These are phyloP conservation scores for Omphaloscelis lunosa DNA, from an alignment of 2,888 invertebrate genomes.

Conservation along the genomic window DNA sequence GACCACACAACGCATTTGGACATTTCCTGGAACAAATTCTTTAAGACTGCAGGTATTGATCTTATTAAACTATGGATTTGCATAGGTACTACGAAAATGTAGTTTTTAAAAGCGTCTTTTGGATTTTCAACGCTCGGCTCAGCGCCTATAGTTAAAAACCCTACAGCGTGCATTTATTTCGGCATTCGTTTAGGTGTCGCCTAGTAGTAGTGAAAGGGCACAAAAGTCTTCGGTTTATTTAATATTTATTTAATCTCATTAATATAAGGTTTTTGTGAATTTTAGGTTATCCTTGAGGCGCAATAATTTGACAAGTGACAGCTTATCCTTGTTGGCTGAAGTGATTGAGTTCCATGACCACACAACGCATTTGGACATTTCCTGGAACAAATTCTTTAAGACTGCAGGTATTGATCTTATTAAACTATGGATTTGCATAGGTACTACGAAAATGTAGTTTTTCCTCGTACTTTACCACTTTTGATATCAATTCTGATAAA, in stretches of 20 bases:
- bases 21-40: constrained; percentile 46
- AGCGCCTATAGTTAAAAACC: not conserved
- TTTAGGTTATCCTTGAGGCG: constrained; percentile 34
- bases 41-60: constrained; percentile 7
- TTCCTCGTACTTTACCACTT: too few species aligned
- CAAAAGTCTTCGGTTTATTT: not conserved
- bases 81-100: not conserved
- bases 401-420: constrained; percentile 9
- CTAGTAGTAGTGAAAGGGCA: not conserved
- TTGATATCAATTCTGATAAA: not conserved
- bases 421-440: not conserved
- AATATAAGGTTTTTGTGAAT: not conserved
- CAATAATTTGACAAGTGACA: constrained; percentile 35
- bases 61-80: not conserved
- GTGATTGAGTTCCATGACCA: constrained; percentile 23
- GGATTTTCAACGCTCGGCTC: not conserved
- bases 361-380: constrained; percentile 39
- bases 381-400: constrained; percentile 39
- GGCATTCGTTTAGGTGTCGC: not conserved
- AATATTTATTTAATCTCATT: not conserved
- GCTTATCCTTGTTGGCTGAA: constrained; percentile 23
- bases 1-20: constrained; percentile 35
- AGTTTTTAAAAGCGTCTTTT: not conserved
- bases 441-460: not conserved
- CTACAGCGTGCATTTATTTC: not conserved